Evolutionary conservation across 2,113 vertebrate species (phyloP), one percentile per base, ranked within the genome.

Genomic region (Rhynchomys soricoides): DNA sequence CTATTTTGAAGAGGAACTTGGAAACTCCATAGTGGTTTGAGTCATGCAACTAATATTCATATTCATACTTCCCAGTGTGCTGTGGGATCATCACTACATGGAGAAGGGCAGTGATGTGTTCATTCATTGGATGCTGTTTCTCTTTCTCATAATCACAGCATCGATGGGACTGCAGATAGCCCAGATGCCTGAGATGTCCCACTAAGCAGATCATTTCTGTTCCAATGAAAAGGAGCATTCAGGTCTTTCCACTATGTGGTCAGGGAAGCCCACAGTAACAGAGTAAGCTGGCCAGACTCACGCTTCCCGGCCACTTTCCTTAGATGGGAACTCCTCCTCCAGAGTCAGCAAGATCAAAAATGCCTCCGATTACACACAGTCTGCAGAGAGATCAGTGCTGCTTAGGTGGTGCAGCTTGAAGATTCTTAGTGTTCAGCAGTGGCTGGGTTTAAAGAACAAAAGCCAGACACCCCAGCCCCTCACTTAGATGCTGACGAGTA

Each of bases 101-200:
- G 83, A 75, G 86, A 50, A 86, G 17, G 95, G 64, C 52, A 94
- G 81, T 40, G 66, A 24, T 94, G 55, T 34, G 37, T 96, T 91
- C 29, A 31, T 96, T 91, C 86, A 70, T 92, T 57, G 66, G 90
- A 95, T 97, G 88, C 94, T 89, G 79, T 90, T 96, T 81, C 15
- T 79, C 66, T 93, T 79, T 85, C 70, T 55, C 7, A 29, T 75
- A 93, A 90, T 71, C 83, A 86, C 43, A 92, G 48, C 11, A n/a
- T 57, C 52, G 26, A 22, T 40, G n/a, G 71, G 88, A 48, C 52
- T 81, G 66, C 57, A 78, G 71, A 86, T 43, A 92, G 11, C 22
- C 34, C 59, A 31, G 26, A 48, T 91, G 37, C 55, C 89, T 22
- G 66, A 73, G 26, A n/a, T 66, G n/a, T 91, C 89, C 91, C 45